phyloP scores from a whole-genome alignment of 2,797 vertebrate species.

The Xerus rutilus region DNA sequence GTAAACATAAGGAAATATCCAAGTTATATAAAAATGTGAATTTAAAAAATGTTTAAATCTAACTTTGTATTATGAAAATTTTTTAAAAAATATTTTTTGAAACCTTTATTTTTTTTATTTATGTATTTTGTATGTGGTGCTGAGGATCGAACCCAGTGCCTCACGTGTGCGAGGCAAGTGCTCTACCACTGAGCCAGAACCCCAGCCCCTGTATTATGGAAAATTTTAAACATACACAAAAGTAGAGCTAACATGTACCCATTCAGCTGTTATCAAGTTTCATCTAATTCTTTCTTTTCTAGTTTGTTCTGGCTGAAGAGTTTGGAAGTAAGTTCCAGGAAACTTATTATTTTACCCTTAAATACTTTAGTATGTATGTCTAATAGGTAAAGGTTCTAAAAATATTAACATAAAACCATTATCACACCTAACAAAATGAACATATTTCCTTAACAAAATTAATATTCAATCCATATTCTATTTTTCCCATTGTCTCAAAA shows the following conservation, averaged over 20 bases:
- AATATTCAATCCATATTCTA: background rate
- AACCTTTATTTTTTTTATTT: no score
- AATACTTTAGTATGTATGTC: background rate
- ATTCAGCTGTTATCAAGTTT: background rate
- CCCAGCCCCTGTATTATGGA: background rate
- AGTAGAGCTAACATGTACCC: background rate
- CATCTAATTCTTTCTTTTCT: background rate
- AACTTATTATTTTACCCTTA: conserved; percentile 17
- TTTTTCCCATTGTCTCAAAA: conserved; percentile 28
- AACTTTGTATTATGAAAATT: conserved; percentile 32
- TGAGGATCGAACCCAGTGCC: no score
- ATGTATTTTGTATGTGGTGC: no score
- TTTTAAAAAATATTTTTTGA: background rate
- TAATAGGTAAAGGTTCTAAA: conserved; percentile 23
- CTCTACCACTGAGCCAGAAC: no score
- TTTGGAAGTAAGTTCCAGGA: background rate
- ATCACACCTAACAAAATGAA: background rate
- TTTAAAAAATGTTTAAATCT: conserved; percentile 24
- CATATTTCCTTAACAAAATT: conserved; percentile 10
- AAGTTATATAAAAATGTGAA: conserved; percentile 31
- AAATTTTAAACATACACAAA: conserved; percentile 43
- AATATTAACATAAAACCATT: background rate
- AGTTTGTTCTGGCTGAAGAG: background rate
- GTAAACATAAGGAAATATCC: conserved; percentile 13
- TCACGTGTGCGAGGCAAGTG: no score